Evolutionary conservation across 2,797 vertebrate genomes (phyloP).

Genomic region (Cottoperca gobio): DNA sequence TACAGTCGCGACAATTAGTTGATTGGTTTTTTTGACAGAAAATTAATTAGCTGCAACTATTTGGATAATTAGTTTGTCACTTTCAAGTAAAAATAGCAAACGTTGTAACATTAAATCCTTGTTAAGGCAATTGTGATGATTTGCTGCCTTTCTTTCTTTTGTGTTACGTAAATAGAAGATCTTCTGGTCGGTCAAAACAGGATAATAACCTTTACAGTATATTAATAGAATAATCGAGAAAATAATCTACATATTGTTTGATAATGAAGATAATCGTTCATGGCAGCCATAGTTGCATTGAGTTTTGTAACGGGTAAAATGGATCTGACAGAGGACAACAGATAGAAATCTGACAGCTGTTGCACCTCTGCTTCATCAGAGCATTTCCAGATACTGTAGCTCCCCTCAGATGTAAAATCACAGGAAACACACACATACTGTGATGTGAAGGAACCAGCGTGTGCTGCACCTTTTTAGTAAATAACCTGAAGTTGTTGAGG

Average conservation of each 20-base stretch:
- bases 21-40: neutral
- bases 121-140: neutral
- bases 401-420: neutral
- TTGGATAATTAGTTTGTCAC: neutral
- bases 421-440: neutral
- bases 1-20: neutral
- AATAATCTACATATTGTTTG: neutral
- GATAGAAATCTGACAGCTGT: constrained; percentile 13
- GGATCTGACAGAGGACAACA: neutral
- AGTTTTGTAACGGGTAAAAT: neutral
- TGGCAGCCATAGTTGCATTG: neutral
- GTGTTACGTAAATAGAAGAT: neutral
- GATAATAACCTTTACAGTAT: neutral
- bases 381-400: neutral
- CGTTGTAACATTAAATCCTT: too few relatives aligned
- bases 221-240: neutral
- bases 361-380: neutral
- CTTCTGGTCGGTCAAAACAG: neutral
- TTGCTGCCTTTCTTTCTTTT: neutral
- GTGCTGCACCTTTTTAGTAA: constrained; percentile 41
- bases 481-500: constrained; percentile 32
- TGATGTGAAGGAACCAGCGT: neutral
- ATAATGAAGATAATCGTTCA: neutral
- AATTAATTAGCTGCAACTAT: neutral
- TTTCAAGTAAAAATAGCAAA: neutral